Evolutionary conservation across 2,888 invertebrate species (phyloP).

Genomic region (Drosophila kuntzei): DNA sequence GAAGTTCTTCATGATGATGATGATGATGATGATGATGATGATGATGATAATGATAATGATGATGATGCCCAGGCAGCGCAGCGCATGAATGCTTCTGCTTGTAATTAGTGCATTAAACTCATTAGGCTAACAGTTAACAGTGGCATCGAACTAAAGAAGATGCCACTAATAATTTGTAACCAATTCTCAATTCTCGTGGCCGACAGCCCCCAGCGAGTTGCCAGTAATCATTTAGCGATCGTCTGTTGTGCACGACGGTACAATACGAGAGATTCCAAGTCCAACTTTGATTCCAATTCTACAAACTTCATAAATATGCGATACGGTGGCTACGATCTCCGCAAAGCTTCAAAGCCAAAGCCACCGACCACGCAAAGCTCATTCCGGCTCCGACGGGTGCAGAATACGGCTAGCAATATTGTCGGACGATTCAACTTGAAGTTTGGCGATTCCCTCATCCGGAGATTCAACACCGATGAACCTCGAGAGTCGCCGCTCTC

Average conservation of each 20-base stretch:
- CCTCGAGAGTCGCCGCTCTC: conserved; percentile 83
- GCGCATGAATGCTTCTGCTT: conserved; percentile 76
- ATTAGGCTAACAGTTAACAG: conserved; percentile 40
- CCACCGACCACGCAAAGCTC: conserved; percentile 66
- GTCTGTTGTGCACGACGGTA: conserved; percentile 49
- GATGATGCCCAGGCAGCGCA: conserved; percentile 43
- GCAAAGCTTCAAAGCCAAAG: conserved; percentile 83
- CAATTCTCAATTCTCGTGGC: conserved; percentile 54
- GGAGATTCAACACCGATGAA: conserved; percentile 51
- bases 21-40: background rate
- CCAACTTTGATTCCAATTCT: background rate
- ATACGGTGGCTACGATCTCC: conserved; percentile 85
- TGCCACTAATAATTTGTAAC: conserved; percentile 43
- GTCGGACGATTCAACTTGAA: conserved; percentile 82
- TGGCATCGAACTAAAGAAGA: conserved; percentile 30
- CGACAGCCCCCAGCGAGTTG: conserved; percentile 30
- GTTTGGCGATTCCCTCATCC: conserved; percentile 74
- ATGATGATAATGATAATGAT: background rate
- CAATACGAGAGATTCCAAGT: conserved; percentile 6
- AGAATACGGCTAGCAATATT: conserved; percentile 83
- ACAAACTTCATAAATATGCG: conserved; percentile 75
- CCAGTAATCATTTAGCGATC: conserved; percentile 55
- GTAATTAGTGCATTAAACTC: conserved; percentile 83
- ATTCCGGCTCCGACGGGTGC: conserved; percentile 81
- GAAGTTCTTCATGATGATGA: conserved; percentile 16